Evolutionary conservation across 2,113 vertebrate species (phyloP).

Genomic region (Tyrannus savana): DNA sequence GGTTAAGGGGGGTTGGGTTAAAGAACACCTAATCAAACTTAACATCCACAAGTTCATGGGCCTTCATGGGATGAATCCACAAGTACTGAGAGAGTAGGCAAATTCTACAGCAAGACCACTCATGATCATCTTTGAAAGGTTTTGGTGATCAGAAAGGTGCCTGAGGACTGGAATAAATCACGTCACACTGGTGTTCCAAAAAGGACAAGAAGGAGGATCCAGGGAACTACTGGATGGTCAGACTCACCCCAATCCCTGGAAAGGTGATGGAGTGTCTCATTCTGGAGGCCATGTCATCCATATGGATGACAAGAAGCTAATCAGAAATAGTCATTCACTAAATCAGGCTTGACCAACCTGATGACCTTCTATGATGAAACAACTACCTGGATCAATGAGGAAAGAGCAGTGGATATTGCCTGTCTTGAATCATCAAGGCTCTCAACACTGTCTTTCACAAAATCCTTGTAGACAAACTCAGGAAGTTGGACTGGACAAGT

Average conservation of each 20-base stretch:
- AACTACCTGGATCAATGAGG: not conserved
- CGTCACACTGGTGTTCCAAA: not conserved
- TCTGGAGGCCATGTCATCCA: not conserved
- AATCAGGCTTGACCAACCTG: not conserved
- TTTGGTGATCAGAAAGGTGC: accelerated
- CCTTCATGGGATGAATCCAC: not conserved
- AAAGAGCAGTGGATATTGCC: not conserved
- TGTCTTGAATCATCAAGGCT: not conserved
- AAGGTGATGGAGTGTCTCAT: not conserved
- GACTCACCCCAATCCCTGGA: not conserved
- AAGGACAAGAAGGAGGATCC: not conserved
- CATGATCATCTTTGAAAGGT: not conserved
- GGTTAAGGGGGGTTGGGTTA: not conserved
- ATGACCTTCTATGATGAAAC: not conserved
- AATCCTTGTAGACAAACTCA: not conserved
- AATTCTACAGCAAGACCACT: accelerated
- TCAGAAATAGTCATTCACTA: not conserved
- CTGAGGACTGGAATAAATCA: not conserved
- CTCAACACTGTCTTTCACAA: not conserved
- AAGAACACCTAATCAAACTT: not conserved
- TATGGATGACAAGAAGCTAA: not conserved
- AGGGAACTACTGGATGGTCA: not conserved
- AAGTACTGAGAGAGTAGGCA: not conserved
- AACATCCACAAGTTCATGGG: not conserved
- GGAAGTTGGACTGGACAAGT: not conserved